phyloP scores from a whole-genome alignment of 2,113 vertebrate species.

The Pluvialis apricaria region DNA sequence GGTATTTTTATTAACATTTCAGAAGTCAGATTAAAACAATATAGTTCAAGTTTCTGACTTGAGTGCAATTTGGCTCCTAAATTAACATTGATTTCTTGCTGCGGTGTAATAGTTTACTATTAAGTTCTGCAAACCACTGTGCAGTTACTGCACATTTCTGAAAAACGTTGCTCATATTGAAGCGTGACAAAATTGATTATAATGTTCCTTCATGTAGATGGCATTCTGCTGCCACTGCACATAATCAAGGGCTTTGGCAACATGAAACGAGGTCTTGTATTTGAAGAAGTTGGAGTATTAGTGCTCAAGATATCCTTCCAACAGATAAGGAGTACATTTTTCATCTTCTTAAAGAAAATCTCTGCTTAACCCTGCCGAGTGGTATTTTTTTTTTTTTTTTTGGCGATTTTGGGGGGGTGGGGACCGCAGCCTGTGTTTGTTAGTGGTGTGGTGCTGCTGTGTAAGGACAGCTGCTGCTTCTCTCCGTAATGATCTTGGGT shows the following conservation, averaged over 20 bases:
- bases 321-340: not conserved
- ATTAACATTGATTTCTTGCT: slow-evolving; percentile 5
- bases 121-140: not conserved
- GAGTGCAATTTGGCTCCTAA: not conserved
- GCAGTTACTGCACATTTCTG: not conserved
- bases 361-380: not conserved
- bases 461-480: not conserved
- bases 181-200: not conserved
- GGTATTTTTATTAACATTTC: not conserved
- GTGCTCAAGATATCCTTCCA: not conserved
- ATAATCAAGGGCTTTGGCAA: not conserved
- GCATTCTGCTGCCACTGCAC: not conserved
- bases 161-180: not conserved
- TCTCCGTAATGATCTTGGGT: not conserved
- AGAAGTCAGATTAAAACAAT: not conserved
- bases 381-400: not conserved
- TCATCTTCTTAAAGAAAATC: not conserved
- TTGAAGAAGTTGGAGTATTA: not conserved
- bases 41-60: not conserved
- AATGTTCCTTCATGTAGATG: not conserved
- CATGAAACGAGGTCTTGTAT: not conserved
- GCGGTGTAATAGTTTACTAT: not conserved
- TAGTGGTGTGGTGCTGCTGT: not conserved
- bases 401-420: accelerated
- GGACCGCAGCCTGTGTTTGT: not conserved